Conservation (phyloP, 2,888 invertebrate species). For the Cordilura impudica region DNA sequence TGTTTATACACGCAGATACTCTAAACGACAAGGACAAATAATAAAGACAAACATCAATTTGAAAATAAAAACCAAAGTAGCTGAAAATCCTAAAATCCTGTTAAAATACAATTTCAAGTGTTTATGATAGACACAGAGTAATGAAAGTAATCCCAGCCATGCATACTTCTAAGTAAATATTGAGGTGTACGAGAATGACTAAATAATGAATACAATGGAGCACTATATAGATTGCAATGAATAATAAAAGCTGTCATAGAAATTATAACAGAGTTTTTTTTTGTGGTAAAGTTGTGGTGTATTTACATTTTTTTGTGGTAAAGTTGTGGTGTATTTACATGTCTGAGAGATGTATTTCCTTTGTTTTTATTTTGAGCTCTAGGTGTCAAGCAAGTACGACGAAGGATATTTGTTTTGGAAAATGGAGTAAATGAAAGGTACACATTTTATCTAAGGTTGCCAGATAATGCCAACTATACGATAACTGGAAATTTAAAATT, state of each 20-base stretch:
- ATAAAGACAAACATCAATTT: background rate
- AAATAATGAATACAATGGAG: conserved; percentile 6
- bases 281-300: conserved; percentile 30
- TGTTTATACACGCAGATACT: background rate
- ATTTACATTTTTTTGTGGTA: conserved; percentile 18
- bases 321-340: conserved; percentile 23
- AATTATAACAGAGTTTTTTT: conserved; percentile 35
- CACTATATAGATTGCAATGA: conserved; percentile 32
- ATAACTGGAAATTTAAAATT: background rate
- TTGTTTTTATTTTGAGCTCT: background rate
- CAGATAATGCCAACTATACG: background rate
- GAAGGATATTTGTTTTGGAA: conserved; percentile 31
- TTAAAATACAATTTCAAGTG: conserved; percentile 42
- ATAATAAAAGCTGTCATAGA: conserved; percentile 56
- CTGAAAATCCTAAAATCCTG: conserved; percentile 50
- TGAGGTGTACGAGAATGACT: conserved; percentile 20
- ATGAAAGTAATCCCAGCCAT: background rate
- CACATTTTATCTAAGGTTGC: background rate
- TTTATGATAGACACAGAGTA: conserved; percentile 18
- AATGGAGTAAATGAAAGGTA: conserved; percentile 40
- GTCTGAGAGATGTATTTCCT: conserved; percentile 23
- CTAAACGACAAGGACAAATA: background rate
- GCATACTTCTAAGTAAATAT: background rate
- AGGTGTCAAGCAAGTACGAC: background rate
- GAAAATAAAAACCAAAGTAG: conserved; percentile 24